Base-by-base conservation (phyloP, 2,113 vertebrate species). In the Phyllopteryx taeniolatus region DNA sequence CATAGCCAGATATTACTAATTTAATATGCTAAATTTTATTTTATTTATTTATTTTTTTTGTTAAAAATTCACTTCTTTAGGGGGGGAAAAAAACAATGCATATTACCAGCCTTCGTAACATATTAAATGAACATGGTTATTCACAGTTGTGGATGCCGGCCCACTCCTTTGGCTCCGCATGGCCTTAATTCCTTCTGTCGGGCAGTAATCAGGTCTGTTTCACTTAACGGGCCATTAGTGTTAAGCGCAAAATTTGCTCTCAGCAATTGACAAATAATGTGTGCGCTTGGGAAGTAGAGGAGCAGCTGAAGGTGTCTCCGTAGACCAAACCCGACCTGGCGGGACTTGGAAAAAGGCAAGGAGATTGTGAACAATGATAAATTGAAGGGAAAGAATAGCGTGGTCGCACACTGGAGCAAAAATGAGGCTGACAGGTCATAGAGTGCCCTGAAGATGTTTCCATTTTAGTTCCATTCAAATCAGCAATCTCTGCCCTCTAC, bases 161-260 rank as follows among this genome's bases (percentile, higher is more conserved):
- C 67, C 77, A 47, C 73, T 79, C 47, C 54, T 77, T 83, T 78
- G 79, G 84, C 80, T 88, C 89, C 80, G 73, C 70, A 75, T 72
- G 78, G 77, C 78, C 91, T 84, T 95, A 95, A 96, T 96, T 93
- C 87, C 84, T 88, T 88, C 88, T 95, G 94, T 94, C 94, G 94
- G 94, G 80, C 87, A 86, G 87, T 96, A 94, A 98, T 98, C 95
- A 96, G 95, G 93, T 98, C 95, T 54, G 93, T 97, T 97, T 96
- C 96, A 95, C 93, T 91, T 93, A 94, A 95, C 93, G 92, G 91
- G 86, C 92, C 92, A 94, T 95, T 95, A 96, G 94, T 93, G 94
- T 94, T 93, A 96, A 83, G 92, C 93, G 92, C 92, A 94, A 27
- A 91, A 93, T 93, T 93, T 89, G 82, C 85, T 95, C 93, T 94